These are phyloP conservation scores for Tupiocoris notatus DNA, from an alignment of 2,888 invertebrate genomes.

Conservation along the genomic window DNA sequence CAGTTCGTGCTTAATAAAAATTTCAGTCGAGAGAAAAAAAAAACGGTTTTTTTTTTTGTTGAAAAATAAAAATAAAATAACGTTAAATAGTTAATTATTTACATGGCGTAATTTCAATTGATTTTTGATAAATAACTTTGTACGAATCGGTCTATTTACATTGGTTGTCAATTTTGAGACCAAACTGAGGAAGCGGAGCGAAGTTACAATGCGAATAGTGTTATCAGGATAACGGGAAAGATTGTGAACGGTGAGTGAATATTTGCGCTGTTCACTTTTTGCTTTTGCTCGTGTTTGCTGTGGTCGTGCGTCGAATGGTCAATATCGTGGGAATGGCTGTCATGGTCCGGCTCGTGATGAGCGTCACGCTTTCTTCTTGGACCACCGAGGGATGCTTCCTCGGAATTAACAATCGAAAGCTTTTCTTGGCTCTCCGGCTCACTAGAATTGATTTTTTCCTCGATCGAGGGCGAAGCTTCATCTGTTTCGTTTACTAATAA, in stretches of 20 bases:
- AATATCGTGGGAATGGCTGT: conserved; percentile 35
- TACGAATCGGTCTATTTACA: background rate
- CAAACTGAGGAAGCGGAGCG: background rate
- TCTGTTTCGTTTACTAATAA: conserved; percentile 27
- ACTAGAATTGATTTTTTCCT: background rate
- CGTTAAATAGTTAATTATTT: background rate
- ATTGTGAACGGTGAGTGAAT: background rate
- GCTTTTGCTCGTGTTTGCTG: background rate
- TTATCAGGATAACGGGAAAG: background rate
- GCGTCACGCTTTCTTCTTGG: conserved; percentile 46
- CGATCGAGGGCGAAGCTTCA: conserved; percentile 17
- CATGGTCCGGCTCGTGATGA: conserved; percentile 50
- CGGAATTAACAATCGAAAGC: background rate
- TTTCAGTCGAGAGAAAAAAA: background rate
- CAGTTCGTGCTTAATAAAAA: too few species aligned
- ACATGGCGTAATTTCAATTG: conserved; percentile 18
- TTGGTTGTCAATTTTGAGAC: background rate
- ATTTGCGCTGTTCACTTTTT: conserved; percentile 2
- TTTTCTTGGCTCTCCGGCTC: background rate
- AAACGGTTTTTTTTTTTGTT: background rate
- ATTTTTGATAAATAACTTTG: conserved; percentile 19
- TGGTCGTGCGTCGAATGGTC: conserved; percentile 33
- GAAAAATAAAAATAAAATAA: background rate
- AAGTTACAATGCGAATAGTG: background rate
- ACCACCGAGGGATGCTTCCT: background rate